Percentiles rank a stretch among this genome's conserved stretches.
Evolutionary conservation across 2,888 invertebrate genomes (phyloP).

Genomic region (Atrina japonica): DNA sequence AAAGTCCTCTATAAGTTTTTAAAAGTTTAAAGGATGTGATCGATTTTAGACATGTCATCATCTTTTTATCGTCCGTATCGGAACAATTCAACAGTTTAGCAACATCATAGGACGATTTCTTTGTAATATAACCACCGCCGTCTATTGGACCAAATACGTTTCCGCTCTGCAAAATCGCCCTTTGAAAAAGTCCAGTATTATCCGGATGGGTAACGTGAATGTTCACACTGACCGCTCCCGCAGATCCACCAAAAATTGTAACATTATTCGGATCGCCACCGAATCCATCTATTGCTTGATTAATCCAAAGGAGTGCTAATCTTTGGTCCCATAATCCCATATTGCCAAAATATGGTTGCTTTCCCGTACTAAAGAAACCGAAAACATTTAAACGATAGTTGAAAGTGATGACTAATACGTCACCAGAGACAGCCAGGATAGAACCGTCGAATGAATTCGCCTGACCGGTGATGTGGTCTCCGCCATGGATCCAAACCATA

Average conservation of each 20-base stretch:
- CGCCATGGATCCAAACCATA: constrained; percentile 68
- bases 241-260: constrained; percentile 64
- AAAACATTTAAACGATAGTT: constrained; percentile 64
- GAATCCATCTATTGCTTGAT: constrained; percentile 56
- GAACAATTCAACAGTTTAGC: constrained; percentile 45
- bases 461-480: constrained; percentile 57
- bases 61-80: background rate
- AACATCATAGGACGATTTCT: constrained; percentile 13
- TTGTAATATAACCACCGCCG: background rate
- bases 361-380: constrained; percentile 60
- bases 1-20: background rate
- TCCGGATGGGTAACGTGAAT: constrained; percentile 50
- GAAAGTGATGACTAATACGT: constrained; percentile 62
- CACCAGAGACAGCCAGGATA: constrained; percentile 50
- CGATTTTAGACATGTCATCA: background rate
- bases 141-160: constrained; percentile 84
- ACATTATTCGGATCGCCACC: constrained; percentile 60
- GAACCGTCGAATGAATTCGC: constrained; percentile 56
- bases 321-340: constrained; percentile 63
- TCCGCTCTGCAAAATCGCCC: constrained; percentile 63
- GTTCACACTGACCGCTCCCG: constrained; percentile 60
- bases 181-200: constrained; percentile 54
- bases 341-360: constrained; percentile 51
- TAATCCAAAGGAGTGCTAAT: constrained; percentile 62
- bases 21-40: background rate